phyloP scores from a whole-genome alignment of 2,888 invertebrate species.

The Lottia scabra region DNA sequence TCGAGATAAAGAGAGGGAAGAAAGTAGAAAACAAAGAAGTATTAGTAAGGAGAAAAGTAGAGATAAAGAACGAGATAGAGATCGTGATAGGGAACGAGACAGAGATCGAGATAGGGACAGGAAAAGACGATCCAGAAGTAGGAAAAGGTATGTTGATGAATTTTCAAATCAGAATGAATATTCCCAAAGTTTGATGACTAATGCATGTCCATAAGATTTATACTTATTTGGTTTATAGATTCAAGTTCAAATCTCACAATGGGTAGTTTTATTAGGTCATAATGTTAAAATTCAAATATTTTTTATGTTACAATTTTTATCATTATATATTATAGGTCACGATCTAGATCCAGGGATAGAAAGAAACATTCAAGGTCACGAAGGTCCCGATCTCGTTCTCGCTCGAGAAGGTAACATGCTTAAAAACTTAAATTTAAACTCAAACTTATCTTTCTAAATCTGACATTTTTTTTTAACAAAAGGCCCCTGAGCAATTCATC shows the following conservation, averaged over 20 bases:
- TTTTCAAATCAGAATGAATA: neutral
- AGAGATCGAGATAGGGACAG: conserved; percentile 22
- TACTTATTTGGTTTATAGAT: too few relatives aligned
- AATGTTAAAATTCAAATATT: too few relatives aligned
- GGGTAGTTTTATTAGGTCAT: too few relatives aligned
- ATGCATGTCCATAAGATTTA: too few relatives aligned
- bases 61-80: conserved; percentile 20
- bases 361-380: conserved; percentile 34
- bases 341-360: conserved; percentile 36
- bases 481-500: too few relatives aligned
- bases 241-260: too few relatives aligned
- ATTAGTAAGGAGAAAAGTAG: conserved; percentile 43
- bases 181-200: too few relatives aligned
- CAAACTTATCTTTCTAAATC: too few relatives aligned
- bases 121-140: conserved; percentile 19
- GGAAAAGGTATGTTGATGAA: conserved; percentile 20
- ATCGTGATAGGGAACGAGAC: conserved; percentile 19
- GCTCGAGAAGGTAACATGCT: conserved; percentile 23
- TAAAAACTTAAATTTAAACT: too few relatives aligned
- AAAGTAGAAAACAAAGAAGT: conserved; percentile 35
- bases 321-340: conserved; percentile 18
- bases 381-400: conserved; percentile 38
- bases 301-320: neutral
- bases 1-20: conserved; percentile 44
- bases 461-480: too few relatives aligned